Conservation (phyloP, 2,888 invertebrate species). For the Hemithea aestivaria region DNA sequence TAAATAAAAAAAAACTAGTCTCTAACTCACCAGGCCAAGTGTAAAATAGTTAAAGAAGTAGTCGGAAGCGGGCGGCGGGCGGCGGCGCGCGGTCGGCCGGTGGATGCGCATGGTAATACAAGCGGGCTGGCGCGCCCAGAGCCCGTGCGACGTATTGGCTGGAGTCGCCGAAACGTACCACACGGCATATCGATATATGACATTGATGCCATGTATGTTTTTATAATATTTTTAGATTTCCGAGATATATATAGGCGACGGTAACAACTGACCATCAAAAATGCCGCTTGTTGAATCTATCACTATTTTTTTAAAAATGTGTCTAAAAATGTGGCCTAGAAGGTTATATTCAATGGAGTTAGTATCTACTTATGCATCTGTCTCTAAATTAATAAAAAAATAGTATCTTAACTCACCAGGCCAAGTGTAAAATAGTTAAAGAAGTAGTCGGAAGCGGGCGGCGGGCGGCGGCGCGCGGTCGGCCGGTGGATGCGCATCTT, state of each 20-base stretch:
- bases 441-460: conserved; percentile 96
- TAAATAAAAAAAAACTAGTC: too few relatives aligned
- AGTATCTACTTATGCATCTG: too few relatives aligned
- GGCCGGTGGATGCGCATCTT: conserved; percentile 99
- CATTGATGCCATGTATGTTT: too few relatives aligned
- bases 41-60: conserved; percentile 99
- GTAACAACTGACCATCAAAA: too few relatives aligned
- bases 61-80: conserved; percentile 91
- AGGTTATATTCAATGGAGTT: too few relatives aligned
- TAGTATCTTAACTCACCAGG: conserved; percentile 88
- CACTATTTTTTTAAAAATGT: too few relatives aligned
- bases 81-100: conserved; percentile 88
- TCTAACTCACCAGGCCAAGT: conserved; percentile 91
- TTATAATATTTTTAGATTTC: too few relatives aligned
- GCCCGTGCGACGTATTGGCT: conserved; percentile 93
- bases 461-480: conserved; percentile 86
- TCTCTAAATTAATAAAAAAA: too few relatives aligned
- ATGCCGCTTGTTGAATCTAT: too few relatives aligned
- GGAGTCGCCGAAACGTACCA: conserved; percentile 90
- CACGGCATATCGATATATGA: conserved; percentile 81
- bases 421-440: conserved; percentile 99
- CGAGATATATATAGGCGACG: too few relatives aligned
- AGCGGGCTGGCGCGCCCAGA: conserved; percentile 93
- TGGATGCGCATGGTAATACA: conserved; percentile 99
- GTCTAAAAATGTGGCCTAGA: too few relatives aligned